Evolutionary conservation across 2,888 invertebrate genomes (phyloP).

Genomic region (Acanthoscelides obtectus): DNA sequence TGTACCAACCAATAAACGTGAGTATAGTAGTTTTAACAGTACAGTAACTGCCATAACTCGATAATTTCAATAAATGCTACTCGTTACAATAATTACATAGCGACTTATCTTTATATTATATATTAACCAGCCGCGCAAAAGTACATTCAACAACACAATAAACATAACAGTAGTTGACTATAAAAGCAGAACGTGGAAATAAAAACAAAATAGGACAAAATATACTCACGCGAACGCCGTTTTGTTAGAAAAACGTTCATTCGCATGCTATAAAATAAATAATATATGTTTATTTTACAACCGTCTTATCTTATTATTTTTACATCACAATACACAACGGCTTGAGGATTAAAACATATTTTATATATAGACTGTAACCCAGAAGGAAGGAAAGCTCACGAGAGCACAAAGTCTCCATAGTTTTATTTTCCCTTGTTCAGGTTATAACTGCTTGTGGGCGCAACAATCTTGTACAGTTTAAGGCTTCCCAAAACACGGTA

Average conservation of each 20-base stretch:
- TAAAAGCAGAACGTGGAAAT: not conserved
- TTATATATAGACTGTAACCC: too few relatives aligned
- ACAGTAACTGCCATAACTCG: not conserved
- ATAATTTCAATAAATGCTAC: not conserved
- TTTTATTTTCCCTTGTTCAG: too few relatives aligned
- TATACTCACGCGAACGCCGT: not conserved
- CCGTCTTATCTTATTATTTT: not conserved
- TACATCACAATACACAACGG: not conserved
- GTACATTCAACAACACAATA: not conserved
- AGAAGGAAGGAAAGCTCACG: too few relatives aligned
- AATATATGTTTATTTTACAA: not conserved
- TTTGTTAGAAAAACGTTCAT: not conserved
- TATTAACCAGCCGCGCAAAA: not conserved
- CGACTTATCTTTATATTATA: not conserved
- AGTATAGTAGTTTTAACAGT: not conserved
- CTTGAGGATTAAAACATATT: too few relatives aligned
- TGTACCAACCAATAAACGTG: not conserved
- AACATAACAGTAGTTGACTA: not conserved
- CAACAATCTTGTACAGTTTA: too few relatives aligned
- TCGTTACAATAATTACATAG: not conserved
- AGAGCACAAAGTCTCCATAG: too few relatives aligned
- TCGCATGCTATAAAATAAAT: not conserved
- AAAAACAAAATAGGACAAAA: not conserved
- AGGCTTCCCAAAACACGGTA: too few relatives aligned
- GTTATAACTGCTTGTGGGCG: too few relatives aligned